Evolutionary conservation across 2,113 vertebrate species (phyloP), one percentile per base, ranked within the genome.

Genomic region (Echinops telfairi): DNA sequence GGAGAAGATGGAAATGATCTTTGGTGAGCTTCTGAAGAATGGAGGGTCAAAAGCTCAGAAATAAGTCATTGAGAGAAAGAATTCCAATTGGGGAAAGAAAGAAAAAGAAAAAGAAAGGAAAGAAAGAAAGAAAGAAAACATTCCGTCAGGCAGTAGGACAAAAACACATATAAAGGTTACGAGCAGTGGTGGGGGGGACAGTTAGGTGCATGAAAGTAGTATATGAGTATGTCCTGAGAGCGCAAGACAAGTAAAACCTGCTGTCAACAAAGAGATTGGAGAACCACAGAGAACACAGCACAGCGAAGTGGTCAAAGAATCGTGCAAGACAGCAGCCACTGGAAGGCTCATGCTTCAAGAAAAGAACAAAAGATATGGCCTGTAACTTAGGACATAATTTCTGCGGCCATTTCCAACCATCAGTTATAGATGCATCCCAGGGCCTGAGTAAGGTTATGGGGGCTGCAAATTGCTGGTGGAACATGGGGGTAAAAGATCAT

Each of bases 61-160:
- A 92, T 64, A 88, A 85, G 38, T 76, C 36, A 86, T 7, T 70
- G 38, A 93, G 82, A 2, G 8, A 92, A 83, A 88, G 29, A 90
- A 14, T 53, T 4, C 12, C 47, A 53, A 53, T 53, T 76, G 57
- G 9, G 14, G 58, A 16, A 20, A 60, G 15, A 0, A 19, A n/a
- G n/a, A n/a, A n/a, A 66, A 31, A 79, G 38, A 70, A 81, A 68
- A 92, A 60, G 19, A 22, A 23, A 62, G 12, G 0, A 15, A 68
- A 0, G 47, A 11, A 53, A 53, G 47, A 15, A 92, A 60, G 2
- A 66, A 31, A 79, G 38, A 70, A 81, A 68, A 0, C 12, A 73
- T 17, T 14, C 27, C n/a, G 71, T 73, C 25, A 53, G 38, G 47
- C 10, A 53, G 12, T 53, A 53, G 5, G 12, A 53, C 47, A 53